Base-by-base conservation (phyloP, 2,797 vertebrate species). In the Epinephelus coioides region DNA sequence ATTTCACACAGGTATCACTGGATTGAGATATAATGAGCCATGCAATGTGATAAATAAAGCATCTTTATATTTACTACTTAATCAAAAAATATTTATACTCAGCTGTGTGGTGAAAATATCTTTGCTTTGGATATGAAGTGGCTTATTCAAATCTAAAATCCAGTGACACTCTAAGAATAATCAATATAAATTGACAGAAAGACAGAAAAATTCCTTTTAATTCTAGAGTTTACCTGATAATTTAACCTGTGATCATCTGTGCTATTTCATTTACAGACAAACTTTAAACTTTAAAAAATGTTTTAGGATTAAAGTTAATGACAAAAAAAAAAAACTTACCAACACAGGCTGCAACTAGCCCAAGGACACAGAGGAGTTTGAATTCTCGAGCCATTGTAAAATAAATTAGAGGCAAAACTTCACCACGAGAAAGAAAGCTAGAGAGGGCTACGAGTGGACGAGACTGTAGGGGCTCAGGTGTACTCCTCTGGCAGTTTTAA, bases 401-500 rank as follows among this genome's bases (percentile, higher is more conserved):
- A 51, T 15, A 70, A 43, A 6, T 43, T 14, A 0, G 9, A 2
- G 47, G 43, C 5, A 21, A 76, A 71, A 49, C 19, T 23, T 61
- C 6, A 69, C 30, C 7, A 56, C 40, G 27, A 44, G 15, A 50
- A 18, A 65, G 10, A 53, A 62, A 67, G 5, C 2, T 38, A 21
- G 21, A 9, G 18, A 59, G 2, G 5, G 3, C 14, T 19, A 9
- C 14, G 38, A 19, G 54, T 30, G 7, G 8, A 61, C 0, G 1
- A 65, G 25, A 23, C 27, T 73, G 56, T 17, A 30, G 34, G 34
- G 17, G 59, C 43, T 76, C 53, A 67, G 60, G 30, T 60, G 25
- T 79, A n/a, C 18, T 55, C 12, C 14, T 9, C 63, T 2, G 34
- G 25, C 5, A 18, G 73, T 89, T 92, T 91, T 88, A 88, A 80